Base-by-base conservation (phyloP, 64 coral and sea anemone species). In the Exaiptasia diaphana region DNA sequence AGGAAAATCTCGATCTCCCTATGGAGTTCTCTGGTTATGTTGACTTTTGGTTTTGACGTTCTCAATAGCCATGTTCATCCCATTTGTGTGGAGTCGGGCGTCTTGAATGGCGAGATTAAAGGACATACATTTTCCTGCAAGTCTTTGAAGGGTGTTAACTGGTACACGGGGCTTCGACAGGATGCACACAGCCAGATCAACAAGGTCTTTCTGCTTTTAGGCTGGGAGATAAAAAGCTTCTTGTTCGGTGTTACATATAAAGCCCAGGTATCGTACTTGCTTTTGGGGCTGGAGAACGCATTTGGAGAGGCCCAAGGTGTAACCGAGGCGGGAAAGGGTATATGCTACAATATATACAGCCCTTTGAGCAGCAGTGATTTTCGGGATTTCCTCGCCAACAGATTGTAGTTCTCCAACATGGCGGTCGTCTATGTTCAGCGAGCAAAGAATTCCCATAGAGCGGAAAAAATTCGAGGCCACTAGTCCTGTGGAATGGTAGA, bases 371-470 rank as follows among this genome's bases (percentile, higher is more conserved):
- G n/a, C n/a, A n/a, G n/a, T n/a, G 56, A 3, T 4, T 24, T 24
- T 5, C 3, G 21, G 56, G 21, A 24, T 60, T 24, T 3, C 1
- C 3, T 2, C 41, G 38, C 12, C n/a, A n/a, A n/a, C n/a, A n/a
- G n/a, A n/a, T n/a, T 40, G 10, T 2, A 73, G 40, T 45, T 46
- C 15, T 22, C 69, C 69, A 1, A 41, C 25, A 41, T 83, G 80
- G 11, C 80, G 45, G 39, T 83, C 80, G 57, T 83, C 64, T 38
- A 83, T 72, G 56, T 83, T 35, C 31, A 78, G 38, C 20, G 50
- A 58, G 23, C 74, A 78, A 7, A 34, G 74, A 31, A 58, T 78
- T 28, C 56, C 56, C 8, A 60, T 6, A 60, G 56, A 6, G 1
- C 56, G 56, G 25, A 60, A 60, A 25, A 27, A 68, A 22, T 83